Percentiles rank a stretch among this genome's conserved stretches.
These are phyloP conservation scores for Trichomycterus rosablanca DNA, from an alignment of 2,113 vertebrate species.

Conservation along the genomic window DNA sequence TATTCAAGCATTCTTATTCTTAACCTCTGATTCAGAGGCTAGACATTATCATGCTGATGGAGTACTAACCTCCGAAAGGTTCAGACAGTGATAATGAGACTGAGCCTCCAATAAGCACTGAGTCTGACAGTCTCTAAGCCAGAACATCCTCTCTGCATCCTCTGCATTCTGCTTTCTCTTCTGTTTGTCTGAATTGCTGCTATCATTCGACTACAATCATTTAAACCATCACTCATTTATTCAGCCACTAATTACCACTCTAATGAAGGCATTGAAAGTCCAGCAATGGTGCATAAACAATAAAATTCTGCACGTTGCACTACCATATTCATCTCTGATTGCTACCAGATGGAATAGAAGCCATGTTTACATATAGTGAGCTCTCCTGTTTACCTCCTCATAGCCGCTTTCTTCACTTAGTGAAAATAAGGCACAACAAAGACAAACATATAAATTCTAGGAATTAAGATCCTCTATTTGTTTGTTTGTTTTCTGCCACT, in stretches of 20 bases:
- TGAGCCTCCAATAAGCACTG: conserved; percentile 58
- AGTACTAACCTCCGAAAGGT: conserved; percentile 48
- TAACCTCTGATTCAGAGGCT: neutral
- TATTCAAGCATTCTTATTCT: too few species aligned
- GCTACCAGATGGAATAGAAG: conserved; percentile 11
- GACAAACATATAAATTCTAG: neutral
- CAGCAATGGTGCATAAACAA: conserved; percentile 25
- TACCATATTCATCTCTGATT: conserved; percentile 27
- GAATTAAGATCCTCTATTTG: too few species aligned
- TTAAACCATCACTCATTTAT: conserved; percentile 48
- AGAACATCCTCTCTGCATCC: conserved; percentile 29
- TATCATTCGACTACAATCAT: conserved; percentile 42
- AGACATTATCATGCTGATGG: conserved; percentile 32
- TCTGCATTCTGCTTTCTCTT: conserved; percentile 16
- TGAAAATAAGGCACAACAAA: neutral
- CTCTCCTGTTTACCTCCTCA: neutral
- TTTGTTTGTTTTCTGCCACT: too few species aligned
- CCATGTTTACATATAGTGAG: neutral
- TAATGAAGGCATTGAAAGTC: conserved; percentile 22
- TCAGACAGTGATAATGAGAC: conserved; percentile 54
- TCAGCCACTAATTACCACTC: conserved; percentile 46
- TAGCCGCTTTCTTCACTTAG: neutral
- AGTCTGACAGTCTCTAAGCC: conserved; percentile 43
- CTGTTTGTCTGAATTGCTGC: conserved; percentile 6
- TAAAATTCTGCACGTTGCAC: conserved; percentile 16